Evolutionary conservation across 1,140 invertebrate genomes (phyloP).

Genomic region (Dolichoris vasculosae): DNA sequence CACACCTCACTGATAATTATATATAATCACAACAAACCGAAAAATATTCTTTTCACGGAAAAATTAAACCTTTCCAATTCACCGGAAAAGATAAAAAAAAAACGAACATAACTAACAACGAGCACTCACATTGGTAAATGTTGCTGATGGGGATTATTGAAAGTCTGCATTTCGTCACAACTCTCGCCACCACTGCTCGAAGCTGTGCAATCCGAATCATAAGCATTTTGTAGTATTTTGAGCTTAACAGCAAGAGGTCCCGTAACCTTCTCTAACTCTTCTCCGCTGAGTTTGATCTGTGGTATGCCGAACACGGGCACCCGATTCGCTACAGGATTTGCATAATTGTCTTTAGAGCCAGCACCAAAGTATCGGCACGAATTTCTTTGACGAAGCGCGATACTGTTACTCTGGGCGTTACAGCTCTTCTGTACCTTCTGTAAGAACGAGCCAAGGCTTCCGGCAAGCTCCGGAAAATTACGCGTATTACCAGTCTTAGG

Average conservation of each 20-base stretch:
- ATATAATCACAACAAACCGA: neutral
- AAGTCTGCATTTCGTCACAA: constrained; percentile 90
- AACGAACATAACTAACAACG: neutral
- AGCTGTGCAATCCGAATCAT: constrained; percentile 94
- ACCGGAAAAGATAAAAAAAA: neutral
- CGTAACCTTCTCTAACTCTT: constrained; percentile 79
- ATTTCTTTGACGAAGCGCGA: constrained; percentile 63
- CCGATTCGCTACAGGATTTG: constrained; percentile 64
- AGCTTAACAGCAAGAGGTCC: constrained; percentile 83
- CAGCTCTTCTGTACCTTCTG: constrained; percentile 70
- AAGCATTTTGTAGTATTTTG: constrained; percentile 80
- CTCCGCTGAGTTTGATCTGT: constrained; percentile 74
- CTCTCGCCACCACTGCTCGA: constrained; percentile 95
- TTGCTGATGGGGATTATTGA: constrained; percentile 85
- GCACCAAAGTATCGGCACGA: constrained; percentile 78
- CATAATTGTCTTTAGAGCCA: constrained; percentile 74
- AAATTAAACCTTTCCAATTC: neutral
- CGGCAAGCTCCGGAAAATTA: constrained; percentile 65
- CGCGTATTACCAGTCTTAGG: constrained; percentile 59
- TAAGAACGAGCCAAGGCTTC: constrained; percentile 65
- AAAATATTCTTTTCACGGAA: neutral
- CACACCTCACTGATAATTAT: constrained; percentile 9
- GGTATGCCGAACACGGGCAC: constrained; percentile 70
- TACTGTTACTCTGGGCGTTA: constrained; percentile 66
- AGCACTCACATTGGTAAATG: constrained; percentile 84